Percentiles rank a stretch among this genome's conserved stretches.
These are phyloP conservation scores for Ischnus inquisitorius DNA, from an alignment of 2,888 invertebrate genomes.

Conservation along the genomic window DNA sequence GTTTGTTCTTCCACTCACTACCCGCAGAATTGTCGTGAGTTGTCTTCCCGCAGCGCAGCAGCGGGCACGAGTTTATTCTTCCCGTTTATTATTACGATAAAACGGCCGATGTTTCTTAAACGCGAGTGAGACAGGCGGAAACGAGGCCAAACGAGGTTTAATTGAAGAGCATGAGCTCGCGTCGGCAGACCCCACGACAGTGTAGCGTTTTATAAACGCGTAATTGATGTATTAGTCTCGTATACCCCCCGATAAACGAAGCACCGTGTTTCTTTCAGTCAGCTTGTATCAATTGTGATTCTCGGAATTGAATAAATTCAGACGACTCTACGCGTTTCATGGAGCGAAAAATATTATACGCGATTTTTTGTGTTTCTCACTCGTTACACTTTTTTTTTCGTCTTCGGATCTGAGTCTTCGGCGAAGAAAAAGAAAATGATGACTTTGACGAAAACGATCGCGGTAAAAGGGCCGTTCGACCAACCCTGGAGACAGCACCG, in stretches of 20 bases:
- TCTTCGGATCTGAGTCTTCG: not conserved
- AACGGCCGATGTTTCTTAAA: slow-evolving; percentile 11
- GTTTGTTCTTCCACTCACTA: slow-evolving; percentile 15
- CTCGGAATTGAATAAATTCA: not conserved
- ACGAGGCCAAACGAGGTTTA: slow-evolving; percentile 70
- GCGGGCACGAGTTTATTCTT: slow-evolving; percentile 19
- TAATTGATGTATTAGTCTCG: not conserved
- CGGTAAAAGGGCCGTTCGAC: not conserved
- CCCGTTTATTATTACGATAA: not conserved
- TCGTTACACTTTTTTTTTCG: slow-evolving; percentile 18
- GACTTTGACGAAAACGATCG: not conserved
- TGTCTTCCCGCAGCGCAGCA: slow-evolving; percentile 25
- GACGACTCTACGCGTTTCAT: not conserved
- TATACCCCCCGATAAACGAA: not conserved
- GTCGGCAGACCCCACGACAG: slow-evolving; percentile 14
- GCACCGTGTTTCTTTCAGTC: not conserved
- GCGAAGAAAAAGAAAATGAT: not conserved
- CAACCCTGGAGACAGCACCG: slow-evolving; percentile 60
- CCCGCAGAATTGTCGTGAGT: slow-evolving; percentile 48
- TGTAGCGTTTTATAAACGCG: slow-evolving; percentile 4
- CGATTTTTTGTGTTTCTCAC: not conserved
- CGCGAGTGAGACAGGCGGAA: slow-evolving; percentile 36
- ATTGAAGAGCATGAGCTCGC: slow-evolving; percentile 69
- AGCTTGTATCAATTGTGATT: slow-evolving; percentile 26
- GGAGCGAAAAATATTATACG: not conserved